Evolutionary conservation across 2,888 invertebrate genomes (phyloP), one percentile per base, ranked within the genome.

Genomic region (Deilephila elpenor): DNA sequence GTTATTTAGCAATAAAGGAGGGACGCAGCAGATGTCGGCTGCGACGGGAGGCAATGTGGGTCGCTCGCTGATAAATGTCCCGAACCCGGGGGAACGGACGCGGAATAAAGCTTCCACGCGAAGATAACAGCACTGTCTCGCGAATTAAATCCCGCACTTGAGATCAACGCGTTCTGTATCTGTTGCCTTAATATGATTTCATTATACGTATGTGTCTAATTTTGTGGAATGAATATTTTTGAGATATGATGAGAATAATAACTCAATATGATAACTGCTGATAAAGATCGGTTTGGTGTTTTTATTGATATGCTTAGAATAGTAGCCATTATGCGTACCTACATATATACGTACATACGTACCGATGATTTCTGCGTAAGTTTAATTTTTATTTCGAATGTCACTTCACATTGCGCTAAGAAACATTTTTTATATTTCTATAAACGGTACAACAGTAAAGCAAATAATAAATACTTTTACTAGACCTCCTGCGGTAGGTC

Each of bases 41-140:
- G 44, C 11, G 44, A 44, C 44, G 44, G 44, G 44, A 78, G 83
- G 84, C 90, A 89, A 91, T 90, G 88, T 90, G 91, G 92, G 91
- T 90, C 91, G 89, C 79, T 78, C 77, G 76, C 89, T 93, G 93
- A 93, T 92, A 92, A 92, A 93, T 92, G 90, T 86, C 82, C 84
- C 83, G 81, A 81, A 82, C 86, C 88, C 88, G 79, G 81, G 85
- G 88, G 89, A 89, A 88, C 87, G 86, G 86, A 84, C 80, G 79
- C 79, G 80, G 82, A 88, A 86, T 88, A 83, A 83, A 84, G 85
- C 83, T 82, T 83, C 85, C 83, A 81, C 82, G 81, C 76, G 75
- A 76, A 86, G 89, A 90, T 90, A 90, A 89, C 83, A 76, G 77
- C 71, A 71, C 73, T 74, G 78, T 76, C 83, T 79, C 74, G 78